Base-by-base conservation (phyloP, 2,113 vertebrate species). In the Microcebus murinus region DNA sequence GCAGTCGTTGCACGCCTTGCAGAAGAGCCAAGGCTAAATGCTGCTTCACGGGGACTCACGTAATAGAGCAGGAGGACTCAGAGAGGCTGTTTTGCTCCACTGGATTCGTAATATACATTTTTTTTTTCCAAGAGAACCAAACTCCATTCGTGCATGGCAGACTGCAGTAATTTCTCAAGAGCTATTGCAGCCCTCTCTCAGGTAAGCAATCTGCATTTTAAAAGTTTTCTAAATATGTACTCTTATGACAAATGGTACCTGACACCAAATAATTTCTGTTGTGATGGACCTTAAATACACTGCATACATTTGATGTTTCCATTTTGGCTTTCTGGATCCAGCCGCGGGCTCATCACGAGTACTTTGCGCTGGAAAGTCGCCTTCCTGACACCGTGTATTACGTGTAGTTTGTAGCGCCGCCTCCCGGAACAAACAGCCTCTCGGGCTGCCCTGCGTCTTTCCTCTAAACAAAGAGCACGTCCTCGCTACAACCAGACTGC, bases 201-300 rank as follows among this genome's bases (percentile, higher is more conserved):
- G 61, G 83, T 31, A 67, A 68, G 14, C 81, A 34, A 81, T 82
- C 23, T 45, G 55, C 83, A 52, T 77, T 88, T 91, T 14, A 34
- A 87, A 85, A 50, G 42, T 89, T 91, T 80, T 59, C 87, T 86
- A 91, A 93, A 85, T 68, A n/a, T 36, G 1, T 20, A 15, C 45
- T 74, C 61, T 31, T 88, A 88, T 10, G 50, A 76, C 82, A 81
- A 83, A 86, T 85, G 70, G 23, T 42, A 48, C 42, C 77, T 82
- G 96, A 63, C 87, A 65, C 0, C 55, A 74, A 85, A 71, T 93
- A 81, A 96, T 93, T 90, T 90, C 81, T 67, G 70, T 74, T 91
- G 61, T 67, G 87, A 95, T 55, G 90, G 87, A 59, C 87, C 77
- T 79, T 93, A 95, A 95, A 96, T n/a, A 81, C 45, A 52, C 57